phyloP scores from a whole-genome alignment of 2,888 invertebrate genomes.

The Ornithoptera priamus region DNA sequence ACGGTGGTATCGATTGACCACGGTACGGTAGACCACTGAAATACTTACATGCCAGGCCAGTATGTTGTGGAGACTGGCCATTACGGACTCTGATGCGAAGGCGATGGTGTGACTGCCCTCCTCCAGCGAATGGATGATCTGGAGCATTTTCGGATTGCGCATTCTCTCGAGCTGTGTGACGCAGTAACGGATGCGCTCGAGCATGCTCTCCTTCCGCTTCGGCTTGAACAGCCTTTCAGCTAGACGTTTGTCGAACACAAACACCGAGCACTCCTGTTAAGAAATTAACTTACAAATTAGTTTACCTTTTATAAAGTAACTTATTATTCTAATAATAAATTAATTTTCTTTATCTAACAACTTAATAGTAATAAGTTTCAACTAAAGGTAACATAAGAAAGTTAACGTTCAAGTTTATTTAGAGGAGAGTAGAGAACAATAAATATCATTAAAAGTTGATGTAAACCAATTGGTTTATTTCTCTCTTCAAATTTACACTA shows the following conservation, averaged over 20 bases:
- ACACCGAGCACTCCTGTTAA: conserved; percentile 93
- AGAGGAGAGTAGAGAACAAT: too few relatives aligned
- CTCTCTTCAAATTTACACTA: too few relatives aligned
- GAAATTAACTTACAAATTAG: conserved; percentile 4
- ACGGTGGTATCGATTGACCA: too few relatives aligned
- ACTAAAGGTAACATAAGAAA: too few relatives aligned
- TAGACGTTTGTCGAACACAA: conserved; percentile 94
- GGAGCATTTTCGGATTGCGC: conserved; percentile 91
- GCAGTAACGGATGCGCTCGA: conserved; percentile 90
- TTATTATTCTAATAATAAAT: background rate
- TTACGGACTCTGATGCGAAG: conserved; percentile 95
- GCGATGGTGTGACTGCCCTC: conserved; percentile 93
- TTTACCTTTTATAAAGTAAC: background rate
- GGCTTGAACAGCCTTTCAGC: conserved; percentile 96
- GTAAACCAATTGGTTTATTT: too few relatives aligned
- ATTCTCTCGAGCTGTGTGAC: conserved; percentile 89
- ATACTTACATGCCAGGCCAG: conserved; percentile 88
- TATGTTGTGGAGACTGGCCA: conserved; percentile 93
- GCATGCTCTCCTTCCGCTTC: conserved; percentile 93
- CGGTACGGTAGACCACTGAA: background rate
- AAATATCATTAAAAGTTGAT: too few relatives aligned
- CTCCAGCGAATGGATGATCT: conserved; percentile 86
- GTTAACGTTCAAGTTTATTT: too few relatives aligned
- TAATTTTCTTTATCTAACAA: too few relatives aligned
- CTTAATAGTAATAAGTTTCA: too few relatives aligned